These are phyloP conservation scores for Athalia circularis DNA, from an alignment of 2,888 invertebrate genomes.

Conservation along the genomic window DNA sequence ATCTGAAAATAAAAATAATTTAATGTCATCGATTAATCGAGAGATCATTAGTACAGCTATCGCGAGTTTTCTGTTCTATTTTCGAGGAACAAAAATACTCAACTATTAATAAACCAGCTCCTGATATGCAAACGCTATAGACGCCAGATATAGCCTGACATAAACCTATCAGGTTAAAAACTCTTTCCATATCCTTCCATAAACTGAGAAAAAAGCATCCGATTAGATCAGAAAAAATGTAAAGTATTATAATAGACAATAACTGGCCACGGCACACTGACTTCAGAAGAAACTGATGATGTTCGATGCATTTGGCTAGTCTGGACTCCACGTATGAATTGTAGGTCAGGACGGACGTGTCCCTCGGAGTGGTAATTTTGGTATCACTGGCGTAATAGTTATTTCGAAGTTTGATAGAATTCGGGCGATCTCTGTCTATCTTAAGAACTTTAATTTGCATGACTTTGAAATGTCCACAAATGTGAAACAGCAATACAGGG, in stretches of 20 bases:
- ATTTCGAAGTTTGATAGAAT: neutral
- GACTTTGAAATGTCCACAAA: constrained; percentile 12
- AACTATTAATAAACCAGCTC: neutral
- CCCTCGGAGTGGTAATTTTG: no score
- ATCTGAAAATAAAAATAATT: neutral
- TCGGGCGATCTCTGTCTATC: no score
- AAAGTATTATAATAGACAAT: neutral
- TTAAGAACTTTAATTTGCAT: neutral
- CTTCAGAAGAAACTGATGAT: neutral
- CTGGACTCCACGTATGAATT: neutral
- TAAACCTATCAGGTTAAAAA: neutral
- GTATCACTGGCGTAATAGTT: no score
- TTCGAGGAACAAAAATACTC: neutral
- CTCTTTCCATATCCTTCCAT: neutral
- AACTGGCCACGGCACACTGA: neutral
- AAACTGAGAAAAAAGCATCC: neutral
- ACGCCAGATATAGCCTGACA: neutral
- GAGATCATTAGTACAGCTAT: no score
- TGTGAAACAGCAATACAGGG: neutral
- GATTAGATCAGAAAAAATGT: neutral
- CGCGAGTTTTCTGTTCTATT: no score
- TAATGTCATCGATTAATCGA: no score
- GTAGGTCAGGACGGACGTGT: no score
- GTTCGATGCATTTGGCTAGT: constrained; percentile 1
- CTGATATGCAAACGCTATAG: neutral